Conservation (phyloP, 2,888 invertebrate genomes). For the Cerastis leucographa region DNA sequence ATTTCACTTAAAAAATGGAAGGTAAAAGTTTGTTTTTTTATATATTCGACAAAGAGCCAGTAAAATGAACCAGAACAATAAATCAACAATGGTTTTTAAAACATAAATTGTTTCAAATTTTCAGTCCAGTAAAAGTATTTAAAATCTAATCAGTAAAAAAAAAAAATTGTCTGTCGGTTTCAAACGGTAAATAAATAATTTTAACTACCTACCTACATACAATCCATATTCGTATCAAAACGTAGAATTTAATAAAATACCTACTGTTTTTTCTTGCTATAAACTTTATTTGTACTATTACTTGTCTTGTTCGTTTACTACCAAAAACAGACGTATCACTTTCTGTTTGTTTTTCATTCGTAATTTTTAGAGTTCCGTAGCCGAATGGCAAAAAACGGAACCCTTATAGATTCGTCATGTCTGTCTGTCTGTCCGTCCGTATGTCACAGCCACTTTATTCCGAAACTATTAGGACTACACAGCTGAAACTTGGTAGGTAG, state of each 20-base stretch:
- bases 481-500: too few species aligned
- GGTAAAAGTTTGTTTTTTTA: slow-evolving; percentile 21
- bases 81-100: slow-evolving; percentile 15
- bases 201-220: neutral
- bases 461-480: too few species aligned
- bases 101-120: neutral
- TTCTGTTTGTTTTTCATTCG: neutral
- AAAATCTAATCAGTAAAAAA: neutral
- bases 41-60: slow-evolving; percentile 9
- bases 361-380: too few species aligned
- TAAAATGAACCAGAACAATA: slow-evolving; percentile 25
- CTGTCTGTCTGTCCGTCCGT: too few species aligned
- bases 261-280: neutral
- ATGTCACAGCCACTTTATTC: too few species aligned
- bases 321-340: neutral
- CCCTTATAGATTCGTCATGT: too few species aligned
- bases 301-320: neutral
- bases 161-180: neutral
- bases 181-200: neutral
- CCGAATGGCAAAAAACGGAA: too few species aligned
- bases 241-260: neutral
- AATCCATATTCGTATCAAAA: neutral
- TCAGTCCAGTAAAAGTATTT: neutral
- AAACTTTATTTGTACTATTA: neutral
- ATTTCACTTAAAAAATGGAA: slow-evolving; percentile 6